A percentile compares a stretch with the other conserved stretches of the same genome.
These are phyloP conservation scores for Chondrilla cf. caribensis DNA, from an alignment of 37 sponge, comb jelly and placozoan species.

Conservation along the genomic window DNA sequence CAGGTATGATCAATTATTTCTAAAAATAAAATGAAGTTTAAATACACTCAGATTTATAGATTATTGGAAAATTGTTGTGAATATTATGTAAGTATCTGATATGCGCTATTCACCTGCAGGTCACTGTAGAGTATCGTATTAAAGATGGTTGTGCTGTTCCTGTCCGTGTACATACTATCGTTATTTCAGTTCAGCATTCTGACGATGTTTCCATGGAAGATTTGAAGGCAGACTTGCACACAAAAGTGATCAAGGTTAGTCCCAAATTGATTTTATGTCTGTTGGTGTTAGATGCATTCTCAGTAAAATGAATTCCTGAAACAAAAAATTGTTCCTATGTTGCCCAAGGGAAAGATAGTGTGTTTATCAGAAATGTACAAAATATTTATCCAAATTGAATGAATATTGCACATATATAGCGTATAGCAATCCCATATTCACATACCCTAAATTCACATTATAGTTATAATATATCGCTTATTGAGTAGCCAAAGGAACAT, in stretches of 20 bases:
- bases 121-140: slow-evolving; percentile 91
- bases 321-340: neutral
- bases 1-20: slow-evolving; percentile 63
- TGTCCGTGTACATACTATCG: slow-evolving; percentile 87
- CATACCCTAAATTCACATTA: too few species aligned
- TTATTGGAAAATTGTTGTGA: neutral
- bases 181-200: slow-evolving; percentile 83
- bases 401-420: too few species aligned
- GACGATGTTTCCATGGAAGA: slow-evolving; percentile 61
- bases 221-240: slow-evolving; percentile 61
- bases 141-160: slow-evolving; percentile 68
- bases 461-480: too few species aligned
- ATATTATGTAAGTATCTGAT: neutral
- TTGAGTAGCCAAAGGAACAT: too few species aligned
- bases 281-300: neutral
- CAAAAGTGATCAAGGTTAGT: slow-evolving; percentile 81
- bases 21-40: neutral
- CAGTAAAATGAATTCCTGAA: neutral
- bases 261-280: neutral
- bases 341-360: too few species aligned
- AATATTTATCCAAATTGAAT: too few species aligned
- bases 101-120: slow-evolving; percentile 48
- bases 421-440: too few species aligned
- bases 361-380: too few species aligned
- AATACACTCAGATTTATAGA: neutral